These are phyloP conservation scores for Drosophila emarginata DNA, from an alignment of 2,888 invertebrate species.

Conservation along the genomic window DNA sequence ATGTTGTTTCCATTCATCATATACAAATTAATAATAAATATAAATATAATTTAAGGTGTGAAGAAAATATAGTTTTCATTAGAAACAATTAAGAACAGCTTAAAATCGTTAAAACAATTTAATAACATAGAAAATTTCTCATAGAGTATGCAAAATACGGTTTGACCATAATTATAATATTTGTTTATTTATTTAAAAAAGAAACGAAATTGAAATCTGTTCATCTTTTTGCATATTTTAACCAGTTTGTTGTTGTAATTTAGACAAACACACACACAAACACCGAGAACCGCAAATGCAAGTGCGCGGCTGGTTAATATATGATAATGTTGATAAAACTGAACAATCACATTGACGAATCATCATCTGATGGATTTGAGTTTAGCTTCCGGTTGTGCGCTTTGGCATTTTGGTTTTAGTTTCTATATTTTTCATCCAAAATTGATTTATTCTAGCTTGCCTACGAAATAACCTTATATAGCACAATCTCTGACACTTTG, in stretches of 20 bases:
- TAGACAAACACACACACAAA: constrained; percentile 25
- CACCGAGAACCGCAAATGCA: constrained; percentile 58
- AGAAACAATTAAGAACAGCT: too few relatives aligned
- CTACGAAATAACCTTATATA: constrained; percentile 58
- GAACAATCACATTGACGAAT: constrained; percentile 26
- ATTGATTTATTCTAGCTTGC: constrained; percentile 63
- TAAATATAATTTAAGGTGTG: not conserved
- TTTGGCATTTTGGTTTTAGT: constrained; percentile 25
- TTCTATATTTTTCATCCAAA: constrained; percentile 38
- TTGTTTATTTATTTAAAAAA: constrained; percentile 56
- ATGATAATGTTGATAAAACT: constrained; percentile 41
- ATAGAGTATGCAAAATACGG: not conserved
- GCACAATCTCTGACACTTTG: not conserved
- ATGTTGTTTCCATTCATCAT: not conserved
- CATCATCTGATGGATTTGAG: not conserved
- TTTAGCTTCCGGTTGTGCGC: constrained; percentile 65
- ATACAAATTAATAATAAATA: too few relatives aligned
- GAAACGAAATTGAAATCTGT: constrained; percentile 23
- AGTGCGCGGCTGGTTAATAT: constrained; percentile 48
- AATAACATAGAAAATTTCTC: not conserved
- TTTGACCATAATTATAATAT: not conserved
- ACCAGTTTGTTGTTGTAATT: constrained; percentile 51
- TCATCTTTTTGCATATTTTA: constrained; percentile 45
- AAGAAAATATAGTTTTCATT: too few relatives aligned
- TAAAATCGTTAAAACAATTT: not conserved